These are phyloP conservation scores for Drosophila elegans DNA, from an alignment of 1,140 invertebrate species.

Conservation along the genomic window DNA sequence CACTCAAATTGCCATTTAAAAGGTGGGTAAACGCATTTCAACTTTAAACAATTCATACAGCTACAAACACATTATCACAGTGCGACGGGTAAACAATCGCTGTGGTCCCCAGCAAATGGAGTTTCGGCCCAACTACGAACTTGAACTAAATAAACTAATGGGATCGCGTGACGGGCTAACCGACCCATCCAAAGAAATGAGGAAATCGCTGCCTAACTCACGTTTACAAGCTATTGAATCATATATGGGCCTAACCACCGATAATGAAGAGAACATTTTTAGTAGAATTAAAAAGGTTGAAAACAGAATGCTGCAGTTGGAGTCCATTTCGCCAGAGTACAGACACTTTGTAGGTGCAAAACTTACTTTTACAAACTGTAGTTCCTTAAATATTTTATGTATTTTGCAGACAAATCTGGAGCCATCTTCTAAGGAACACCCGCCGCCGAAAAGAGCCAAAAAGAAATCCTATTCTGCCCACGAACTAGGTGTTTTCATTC, in stretches of 20 bases:
- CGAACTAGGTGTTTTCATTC: conserved; percentile 21
- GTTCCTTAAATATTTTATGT: conserved; percentile 4
- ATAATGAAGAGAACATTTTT: conserved; percentile 87
- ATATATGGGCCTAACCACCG: conserved; percentile 60
- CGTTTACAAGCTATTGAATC: conserved; percentile 56
- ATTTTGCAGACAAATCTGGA: conserved; percentile 37
- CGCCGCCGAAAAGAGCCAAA: conserved; percentile 8
- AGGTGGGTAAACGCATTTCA: conserved; percentile 85
- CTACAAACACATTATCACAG: conserved; percentile 47
- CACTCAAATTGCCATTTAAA: conserved; percentile 90
- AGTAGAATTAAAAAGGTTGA: conserved; percentile 88
- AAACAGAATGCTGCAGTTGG: conserved; percentile 88
- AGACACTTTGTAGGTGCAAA: conserved; percentile 86
- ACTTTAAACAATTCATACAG: neutral
- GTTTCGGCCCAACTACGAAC: conserved; percentile 78
- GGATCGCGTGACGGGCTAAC: conserved; percentile 86
- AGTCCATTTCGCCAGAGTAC: conserved; percentile 90
- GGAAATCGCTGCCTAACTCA: conserved; percentile 17
- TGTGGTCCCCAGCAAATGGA: conserved; percentile 86
- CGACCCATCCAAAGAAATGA: conserved; percentile 5
- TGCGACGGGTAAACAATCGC: conserved; percentile 86
- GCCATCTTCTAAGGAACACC: conserved; percentile 5
- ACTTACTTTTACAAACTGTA: neutral
- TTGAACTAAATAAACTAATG: conserved; percentile 72
- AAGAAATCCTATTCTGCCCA: conserved; percentile 40